These are phyloP conservation scores for Champsocephalus esox DNA, from an alignment of 2,797 vertebrate genomes.

Conservation along the genomic window DNA sequence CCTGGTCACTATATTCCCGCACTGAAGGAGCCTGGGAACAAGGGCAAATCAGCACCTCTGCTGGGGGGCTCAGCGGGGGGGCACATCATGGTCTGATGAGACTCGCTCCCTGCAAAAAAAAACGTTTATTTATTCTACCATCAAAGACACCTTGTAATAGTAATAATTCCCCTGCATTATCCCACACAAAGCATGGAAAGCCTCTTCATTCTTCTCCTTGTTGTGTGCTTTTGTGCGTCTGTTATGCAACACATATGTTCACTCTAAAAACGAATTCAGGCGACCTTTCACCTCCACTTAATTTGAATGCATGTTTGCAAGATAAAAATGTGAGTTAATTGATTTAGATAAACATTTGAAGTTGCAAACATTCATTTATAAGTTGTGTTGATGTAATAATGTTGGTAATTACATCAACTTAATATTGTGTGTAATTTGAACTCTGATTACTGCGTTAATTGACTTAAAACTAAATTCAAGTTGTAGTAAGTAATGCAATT, in stretches of 20 bases:
- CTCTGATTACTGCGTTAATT: too few species aligned
- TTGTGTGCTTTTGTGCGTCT: slow-evolving; percentile 15
- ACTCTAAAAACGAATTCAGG: too few species aligned
- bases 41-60: slow-evolving; percentile 71
- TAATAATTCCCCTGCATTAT: slow-evolving; percentile 31
- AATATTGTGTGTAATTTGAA: too few species aligned
- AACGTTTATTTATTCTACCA: slow-evolving; percentile 47
- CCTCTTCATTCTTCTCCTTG: slow-evolving; percentile 19
- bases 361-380: too few species aligned
- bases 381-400: too few species aligned
- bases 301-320: too few species aligned
- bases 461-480: too few species aligned
- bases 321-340: too few species aligned
- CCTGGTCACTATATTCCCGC: slow-evolving; percentile 54
- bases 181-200: slow-evolving; percentile 16
- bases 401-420: too few species aligned
- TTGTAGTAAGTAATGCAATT: too few species aligned
- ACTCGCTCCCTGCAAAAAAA: slow-evolving; percentile 38
- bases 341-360: too few species aligned
- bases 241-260: slow-evolving; percentile 28
- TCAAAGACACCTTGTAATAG: slow-evolving; percentile 27
- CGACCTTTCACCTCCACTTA: too few species aligned
- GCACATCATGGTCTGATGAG: slow-evolving; percentile 63
- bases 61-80: slow-evolving; percentile 72
- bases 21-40: slow-evolving; percentile 65